These are phyloP conservation scores for Nothura maculosa DNA, from an alignment of 2,797 vertebrate species.

Conservation along the genomic window DNA sequence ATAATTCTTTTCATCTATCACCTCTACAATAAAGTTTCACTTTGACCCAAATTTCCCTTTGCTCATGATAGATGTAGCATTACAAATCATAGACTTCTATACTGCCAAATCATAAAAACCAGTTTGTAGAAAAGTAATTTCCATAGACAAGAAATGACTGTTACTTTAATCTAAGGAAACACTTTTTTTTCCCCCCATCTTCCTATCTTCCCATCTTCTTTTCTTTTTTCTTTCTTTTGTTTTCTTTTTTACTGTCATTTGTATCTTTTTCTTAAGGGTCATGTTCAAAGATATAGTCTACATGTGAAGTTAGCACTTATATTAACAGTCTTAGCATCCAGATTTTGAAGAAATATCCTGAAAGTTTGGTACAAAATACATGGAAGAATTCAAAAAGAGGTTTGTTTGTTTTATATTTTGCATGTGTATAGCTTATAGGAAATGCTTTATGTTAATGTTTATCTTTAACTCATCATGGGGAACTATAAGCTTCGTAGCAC, in stretches of 20 bases:
- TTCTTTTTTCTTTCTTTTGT: not conserved
- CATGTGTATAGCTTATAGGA: not conserved
- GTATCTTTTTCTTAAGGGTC: not conserved
- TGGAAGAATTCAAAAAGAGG: not conserved
- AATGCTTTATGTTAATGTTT: not conserved
- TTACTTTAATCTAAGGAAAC: not conserved
- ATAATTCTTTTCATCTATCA: conserved; percentile 20
- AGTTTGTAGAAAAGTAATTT: conserved; percentile 14
- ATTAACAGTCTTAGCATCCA: not conserved
- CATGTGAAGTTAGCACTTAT: not conserved
- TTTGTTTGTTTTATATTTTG: not conserved
- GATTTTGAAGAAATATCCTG: not conserved
- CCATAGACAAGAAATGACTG: conserved; percentile 17
- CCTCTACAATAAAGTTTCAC: conserved; percentile 27
- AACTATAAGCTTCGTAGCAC: not conserved
- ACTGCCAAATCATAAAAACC: conserved; percentile 46
- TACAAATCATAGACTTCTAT: conserved; percentile 28
- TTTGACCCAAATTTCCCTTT: conserved; percentile 40
- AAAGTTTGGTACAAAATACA: not conserved
- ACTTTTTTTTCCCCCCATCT: rapidly evolving
- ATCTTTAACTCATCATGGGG: not conserved
- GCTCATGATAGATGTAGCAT: conserved; percentile 15
- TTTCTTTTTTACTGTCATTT: not conserved
- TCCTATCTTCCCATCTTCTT: not conserved
- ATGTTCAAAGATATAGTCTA: not conserved